These are phyloP conservation scores for Phaenicophaeus curvirostris DNA, from an alignment of 2,797 vertebrate genomes.

Conservation along the genomic window DNA sequence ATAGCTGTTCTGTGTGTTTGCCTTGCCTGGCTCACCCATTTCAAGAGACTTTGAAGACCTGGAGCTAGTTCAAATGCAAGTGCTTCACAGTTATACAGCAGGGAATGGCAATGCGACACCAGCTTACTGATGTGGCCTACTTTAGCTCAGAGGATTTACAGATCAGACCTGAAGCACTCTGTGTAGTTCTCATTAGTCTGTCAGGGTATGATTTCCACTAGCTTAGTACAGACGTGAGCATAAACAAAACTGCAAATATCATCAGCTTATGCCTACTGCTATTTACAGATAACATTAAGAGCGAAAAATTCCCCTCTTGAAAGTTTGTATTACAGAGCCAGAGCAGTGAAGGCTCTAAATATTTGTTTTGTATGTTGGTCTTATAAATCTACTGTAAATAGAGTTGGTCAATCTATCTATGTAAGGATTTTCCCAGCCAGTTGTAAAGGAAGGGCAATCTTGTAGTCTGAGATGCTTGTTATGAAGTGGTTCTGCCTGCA, in stretches of 20 bases:
- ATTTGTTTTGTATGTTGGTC: background rate
- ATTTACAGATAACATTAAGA: background rate
- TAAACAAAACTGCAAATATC: background rate
- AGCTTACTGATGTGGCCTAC: background rate
- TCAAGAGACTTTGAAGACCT: background rate
- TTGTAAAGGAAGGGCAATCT: background rate
- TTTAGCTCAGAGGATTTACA: background rate
- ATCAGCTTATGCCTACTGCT: background rate
- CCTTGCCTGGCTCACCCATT: background rate
- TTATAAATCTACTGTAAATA: background rate
- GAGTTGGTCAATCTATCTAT: background rate
- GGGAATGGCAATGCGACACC: background rate
- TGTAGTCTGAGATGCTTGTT: background rate
- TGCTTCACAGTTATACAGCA: background rate
- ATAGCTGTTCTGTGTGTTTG: accelerated
- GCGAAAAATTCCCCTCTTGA: background rate
- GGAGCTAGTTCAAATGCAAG: background rate
- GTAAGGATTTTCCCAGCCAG: background rate
- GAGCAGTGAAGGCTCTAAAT: background rate
- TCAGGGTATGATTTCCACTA: background rate
- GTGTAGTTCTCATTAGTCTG: background rate
- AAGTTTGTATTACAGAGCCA: background rate
- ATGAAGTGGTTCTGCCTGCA: background rate
- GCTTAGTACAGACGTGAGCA: background rate
- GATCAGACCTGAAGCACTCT: background rate